phyloP scores from a whole-genome alignment of 2,113 vertebrate species.

The Eolophus roseicapilla region DNA sequence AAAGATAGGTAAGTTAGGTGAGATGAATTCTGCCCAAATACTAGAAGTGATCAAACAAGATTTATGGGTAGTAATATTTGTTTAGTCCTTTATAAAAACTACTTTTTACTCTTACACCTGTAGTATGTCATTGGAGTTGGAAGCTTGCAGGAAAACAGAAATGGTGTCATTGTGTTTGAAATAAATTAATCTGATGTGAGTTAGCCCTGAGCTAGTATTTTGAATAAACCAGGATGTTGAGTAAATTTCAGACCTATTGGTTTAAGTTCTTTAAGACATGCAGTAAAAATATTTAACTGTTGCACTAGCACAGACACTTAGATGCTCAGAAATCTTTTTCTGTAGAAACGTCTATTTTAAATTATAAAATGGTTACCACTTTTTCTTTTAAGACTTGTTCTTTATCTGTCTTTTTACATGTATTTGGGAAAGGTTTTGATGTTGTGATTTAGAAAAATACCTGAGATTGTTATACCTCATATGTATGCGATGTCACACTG shows the following conservation, averaged over 20 bases:
- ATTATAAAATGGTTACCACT: not conserved
- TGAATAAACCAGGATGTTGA: not conserved
- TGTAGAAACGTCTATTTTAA: not conserved
- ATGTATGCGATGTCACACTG: rapidly evolving
- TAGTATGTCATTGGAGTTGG: not conserved
- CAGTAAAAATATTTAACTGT: not conserved
- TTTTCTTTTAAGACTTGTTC: not conserved
- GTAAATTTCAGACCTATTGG: not conserved
- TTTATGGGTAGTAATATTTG: not conserved
- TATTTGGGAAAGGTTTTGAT: not conserved
- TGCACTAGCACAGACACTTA: not conserved
- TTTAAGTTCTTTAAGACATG: not conserved
- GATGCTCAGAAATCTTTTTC: not conserved
- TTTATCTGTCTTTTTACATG: not conserved
- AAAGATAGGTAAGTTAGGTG: not conserved
- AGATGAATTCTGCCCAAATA: not conserved
- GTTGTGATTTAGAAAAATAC: not conserved
- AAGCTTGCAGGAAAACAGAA: not conserved
- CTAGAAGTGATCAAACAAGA: not conserved
- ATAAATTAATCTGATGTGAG: not conserved
- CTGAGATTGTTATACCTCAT: not conserved
- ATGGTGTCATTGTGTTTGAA: not conserved
- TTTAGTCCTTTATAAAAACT: not conserved
- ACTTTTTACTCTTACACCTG: not conserved
- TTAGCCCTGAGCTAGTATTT: not conserved